phyloP scores from a whole-genome alignment of 2,888 invertebrate species.

The Aelia acuminata region DNA sequence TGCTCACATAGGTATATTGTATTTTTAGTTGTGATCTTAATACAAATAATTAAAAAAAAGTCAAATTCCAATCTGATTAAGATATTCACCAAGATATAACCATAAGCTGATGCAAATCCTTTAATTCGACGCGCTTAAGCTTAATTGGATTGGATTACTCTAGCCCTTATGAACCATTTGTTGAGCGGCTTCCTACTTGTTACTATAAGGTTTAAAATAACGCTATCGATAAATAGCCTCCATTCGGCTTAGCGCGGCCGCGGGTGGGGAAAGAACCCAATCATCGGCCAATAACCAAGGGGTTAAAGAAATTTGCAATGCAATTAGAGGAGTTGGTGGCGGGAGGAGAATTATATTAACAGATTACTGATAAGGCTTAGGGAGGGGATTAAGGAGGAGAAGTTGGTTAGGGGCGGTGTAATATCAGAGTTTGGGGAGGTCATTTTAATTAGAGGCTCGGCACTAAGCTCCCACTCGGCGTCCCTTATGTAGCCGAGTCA shows the following conservation, averaged over 20 bases:
- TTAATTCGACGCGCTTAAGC: not conserved
- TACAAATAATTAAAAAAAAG: no score
- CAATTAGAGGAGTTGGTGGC: slow-evolving; percentile 62
- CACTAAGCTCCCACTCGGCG: not conserved
- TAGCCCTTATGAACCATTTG: not conserved
- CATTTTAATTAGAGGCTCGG: slow-evolving; percentile 52
- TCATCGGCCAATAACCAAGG: slow-evolving; percentile 61
- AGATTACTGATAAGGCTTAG: slow-evolving; percentile 65
- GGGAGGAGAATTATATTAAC: slow-evolving; percentile 63
- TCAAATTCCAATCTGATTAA: no score
- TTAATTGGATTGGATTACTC: not conserved
- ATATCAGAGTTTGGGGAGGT: slow-evolving; percentile 57
- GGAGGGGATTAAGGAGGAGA: slow-evolving; percentile 46
- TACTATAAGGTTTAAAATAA: slow-evolving; percentile 2
- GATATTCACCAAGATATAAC: no score
- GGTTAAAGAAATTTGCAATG: slow-evolving; percentile 65
- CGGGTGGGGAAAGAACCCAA: slow-evolving; percentile 50
- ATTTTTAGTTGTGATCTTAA: no score
- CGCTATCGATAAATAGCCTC: not conserved
- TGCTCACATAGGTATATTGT: no score
- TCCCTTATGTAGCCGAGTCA: slow-evolving; percentile 36
- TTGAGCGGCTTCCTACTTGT: not conserved
- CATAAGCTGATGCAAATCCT: no score
- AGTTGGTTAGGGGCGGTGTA: slow-evolving; percentile 54
- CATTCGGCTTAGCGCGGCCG: not conserved